Evolutionary conservation across 2,113 vertebrate species (phyloP).

Genomic region (Loxodonta africana): DNA sequence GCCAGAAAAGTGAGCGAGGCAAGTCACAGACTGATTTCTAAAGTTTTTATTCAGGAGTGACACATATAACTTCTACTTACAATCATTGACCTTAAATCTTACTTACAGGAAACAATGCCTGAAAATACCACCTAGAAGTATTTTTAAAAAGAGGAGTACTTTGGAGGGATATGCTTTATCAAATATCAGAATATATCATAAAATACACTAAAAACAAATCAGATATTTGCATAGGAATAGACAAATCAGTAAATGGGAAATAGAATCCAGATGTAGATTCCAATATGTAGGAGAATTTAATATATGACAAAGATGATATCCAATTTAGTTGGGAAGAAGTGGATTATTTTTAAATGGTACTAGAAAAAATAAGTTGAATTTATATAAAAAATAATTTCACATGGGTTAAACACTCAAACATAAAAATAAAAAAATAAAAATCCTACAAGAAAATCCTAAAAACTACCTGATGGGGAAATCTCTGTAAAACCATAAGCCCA

Average conservation of each 20-base stretch:
- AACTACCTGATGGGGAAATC: not conserved
- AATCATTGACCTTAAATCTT: not conserved
- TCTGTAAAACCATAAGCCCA: not conserved
- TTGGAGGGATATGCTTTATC: not conserved
- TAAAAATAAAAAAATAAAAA: slow-evolving; percentile 35
- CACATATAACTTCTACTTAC: not conserved
- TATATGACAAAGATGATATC: not conserved
- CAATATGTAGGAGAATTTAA: not conserved
- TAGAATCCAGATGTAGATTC: not conserved
- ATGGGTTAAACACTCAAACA: slow-evolving; percentile 13
- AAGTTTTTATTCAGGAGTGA: not conserved
- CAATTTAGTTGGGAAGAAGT: not conserved
- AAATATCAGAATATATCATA: not conserved
- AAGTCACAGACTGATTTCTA: not conserved
- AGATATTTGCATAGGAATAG: not conserved
- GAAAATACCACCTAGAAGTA: not conserved
- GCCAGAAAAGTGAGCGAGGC: not conserved
- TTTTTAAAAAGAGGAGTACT: not conserved
- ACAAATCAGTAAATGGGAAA: not conserved
- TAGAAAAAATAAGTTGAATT: slow-evolving; percentile 54
- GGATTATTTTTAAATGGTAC: not conserved
- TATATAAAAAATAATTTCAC: slow-evolving; percentile 19
- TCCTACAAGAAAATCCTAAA: not conserved
- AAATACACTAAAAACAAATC: not conserved
- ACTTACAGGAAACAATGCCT: not conserved